A percentile compares a stretch with the other conserved stretches of the same genome.
phyloP scores from a whole-genome alignment of 2,797 vertebrate genomes.

The Sebastes reedi region DNA sequence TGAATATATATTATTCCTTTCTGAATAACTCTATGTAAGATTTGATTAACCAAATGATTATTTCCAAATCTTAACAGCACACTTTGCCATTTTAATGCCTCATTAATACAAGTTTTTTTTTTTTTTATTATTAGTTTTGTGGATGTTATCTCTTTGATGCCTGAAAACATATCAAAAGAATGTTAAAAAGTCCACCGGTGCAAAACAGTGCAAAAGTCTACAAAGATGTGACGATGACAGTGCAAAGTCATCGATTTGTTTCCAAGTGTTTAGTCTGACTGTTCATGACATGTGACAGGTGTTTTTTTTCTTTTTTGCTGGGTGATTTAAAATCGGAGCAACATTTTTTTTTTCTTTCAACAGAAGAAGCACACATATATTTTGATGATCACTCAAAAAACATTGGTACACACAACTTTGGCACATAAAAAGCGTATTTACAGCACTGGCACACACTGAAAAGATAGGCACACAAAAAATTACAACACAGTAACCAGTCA shows the following conservation, averaged over 20 bases:
- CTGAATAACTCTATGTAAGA: not conserved
- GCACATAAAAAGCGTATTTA: slow-evolving; percentile 83
- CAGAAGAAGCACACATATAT: slow-evolving; percentile 79
- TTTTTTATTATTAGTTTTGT: slow-evolving; percentile 22
- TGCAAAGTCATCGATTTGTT: slow-evolving; percentile 69
- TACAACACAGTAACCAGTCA: slow-evolving; percentile 84
- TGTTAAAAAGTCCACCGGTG: slow-evolving; percentile 75
- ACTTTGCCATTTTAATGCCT: slow-evolving; percentile 49
- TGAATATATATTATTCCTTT: slow-evolving; percentile 5
- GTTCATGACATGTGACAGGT: slow-evolving; percentile 58
- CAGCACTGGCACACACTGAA: slow-evolving; percentile 81
- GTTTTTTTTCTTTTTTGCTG: slow-evolving; percentile 16
- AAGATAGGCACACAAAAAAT: slow-evolving; percentile 78
- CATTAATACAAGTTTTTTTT: slow-evolving; percentile 21
- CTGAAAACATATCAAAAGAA: slow-evolving; percentile 72
- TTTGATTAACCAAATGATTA: slow-evolving; percentile 7
- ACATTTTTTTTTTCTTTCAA: slow-evolving; percentile 73
- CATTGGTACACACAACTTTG: slow-evolving; percentile 79
- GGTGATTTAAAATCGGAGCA: slow-evolving; percentile 62
- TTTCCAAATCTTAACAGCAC: slow-evolving; percentile 21
- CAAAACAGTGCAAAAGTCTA: slow-evolving; percentile 83
- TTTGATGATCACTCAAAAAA: slow-evolving; percentile 76
- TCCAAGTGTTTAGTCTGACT: slow-evolving; percentile 51
- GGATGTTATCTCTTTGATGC: slow-evolving; percentile 45
- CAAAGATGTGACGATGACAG: slow-evolving; percentile 73